phyloP scores from a whole-genome alignment of 2,888 invertebrate genomes.

The Mythimna lalbum region DNA sequence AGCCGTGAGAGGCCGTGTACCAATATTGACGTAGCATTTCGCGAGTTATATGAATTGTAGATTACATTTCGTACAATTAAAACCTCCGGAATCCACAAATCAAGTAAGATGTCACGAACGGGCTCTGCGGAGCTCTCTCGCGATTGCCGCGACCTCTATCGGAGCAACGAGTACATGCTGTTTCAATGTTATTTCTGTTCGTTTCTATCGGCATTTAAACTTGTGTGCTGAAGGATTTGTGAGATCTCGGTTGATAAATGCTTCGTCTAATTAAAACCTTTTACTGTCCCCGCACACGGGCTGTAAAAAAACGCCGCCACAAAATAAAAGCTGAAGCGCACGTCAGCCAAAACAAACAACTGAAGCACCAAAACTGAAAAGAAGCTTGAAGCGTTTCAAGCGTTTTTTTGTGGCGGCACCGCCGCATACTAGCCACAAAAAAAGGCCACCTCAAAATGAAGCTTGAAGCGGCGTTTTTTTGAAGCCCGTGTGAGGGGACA shows the following conservation, averaged over 20 bases:
- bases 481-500: too few relatives aligned
- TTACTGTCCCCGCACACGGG: too few relatives aligned
- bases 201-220: slow-evolving; percentile 23
- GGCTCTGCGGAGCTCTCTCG: slow-evolving; percentile 49
- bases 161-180: slow-evolving; percentile 20
- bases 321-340: too few relatives aligned
- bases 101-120: slow-evolving; percentile 75
- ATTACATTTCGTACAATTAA: slow-evolving; percentile 69
- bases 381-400: too few relatives aligned
- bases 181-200: slow-evolving; percentile 43
- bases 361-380: too few relatives aligned
- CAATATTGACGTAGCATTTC: slow-evolving; percentile 50
- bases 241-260: slow-evolving; percentile 9
- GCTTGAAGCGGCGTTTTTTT: too few relatives aligned
- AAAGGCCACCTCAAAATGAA: too few relatives aligned
- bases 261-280: slow-evolving; percentile 18
- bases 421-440: too few relatives aligned
- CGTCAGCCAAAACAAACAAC: too few relatives aligned
- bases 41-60: slow-evolving; percentile 58
- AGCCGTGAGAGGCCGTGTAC: slow-evolving; percentile 25
- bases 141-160: slow-evolving; percentile 34
- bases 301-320: too few relatives aligned
- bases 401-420: too few relatives aligned
- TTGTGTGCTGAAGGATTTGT: slow-evolving; percentile 33
- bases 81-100: slow-evolving; percentile 73